A percentile compares a stretch with the other conserved stretches of the same genome.
phyloP scores from a whole-genome alignment of 1,140 invertebrate species.

The Penaeus japonicus region DNA sequence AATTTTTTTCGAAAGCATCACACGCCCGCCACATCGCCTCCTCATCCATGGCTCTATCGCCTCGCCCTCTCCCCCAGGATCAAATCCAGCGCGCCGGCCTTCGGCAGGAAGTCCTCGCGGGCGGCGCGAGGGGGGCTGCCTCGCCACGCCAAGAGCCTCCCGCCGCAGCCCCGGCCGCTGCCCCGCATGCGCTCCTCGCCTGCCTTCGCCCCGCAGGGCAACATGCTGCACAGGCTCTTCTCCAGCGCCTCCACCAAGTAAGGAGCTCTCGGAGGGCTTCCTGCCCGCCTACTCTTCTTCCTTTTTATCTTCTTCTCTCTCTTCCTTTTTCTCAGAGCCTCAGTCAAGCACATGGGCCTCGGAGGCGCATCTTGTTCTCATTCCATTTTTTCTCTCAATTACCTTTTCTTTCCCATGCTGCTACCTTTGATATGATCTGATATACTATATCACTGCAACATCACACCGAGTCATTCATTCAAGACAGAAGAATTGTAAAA shows the following conservation, averaged over 20 bases:
- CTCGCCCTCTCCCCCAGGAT: background rate
- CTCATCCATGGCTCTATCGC: background rate
- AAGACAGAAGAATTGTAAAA: background rate
- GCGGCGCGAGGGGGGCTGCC: slow-evolving; percentile 32
- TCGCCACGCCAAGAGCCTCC: slow-evolving; percentile 42
- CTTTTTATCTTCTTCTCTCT: background rate
- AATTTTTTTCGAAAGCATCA: background rate
- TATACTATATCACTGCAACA: too few relatives aligned
- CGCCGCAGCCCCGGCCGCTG: slow-evolving; percentile 32
- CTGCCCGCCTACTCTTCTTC: background rate
- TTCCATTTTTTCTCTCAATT: too few relatives aligned
- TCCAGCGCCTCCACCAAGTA: slow-evolving; percentile 60
- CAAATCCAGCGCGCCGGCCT: slow-evolving; percentile 26
- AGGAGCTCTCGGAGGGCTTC: slow-evolving; percentile 4
- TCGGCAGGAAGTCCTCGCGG: slow-evolving; percentile 24
- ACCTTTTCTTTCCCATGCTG: too few relatives aligned
- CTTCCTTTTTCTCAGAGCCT: background rate
- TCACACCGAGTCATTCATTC: too few relatives aligned
- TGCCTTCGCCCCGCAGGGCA: background rate
- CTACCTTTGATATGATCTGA: too few relatives aligned
- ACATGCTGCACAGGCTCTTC: slow-evolving; percentile 53
- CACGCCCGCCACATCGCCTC: background rate
- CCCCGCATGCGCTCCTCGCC: slow-evolving; percentile 6
- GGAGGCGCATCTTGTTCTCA: background rate
- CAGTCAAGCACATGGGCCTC: background rate